Percentiles rank a stretch among this genome's conserved stretches.
These are phyloP conservation scores for Phataginus tricuspis DNA, from an alignment of 2,797 vertebrate species.

Conservation along the genomic window DNA sequence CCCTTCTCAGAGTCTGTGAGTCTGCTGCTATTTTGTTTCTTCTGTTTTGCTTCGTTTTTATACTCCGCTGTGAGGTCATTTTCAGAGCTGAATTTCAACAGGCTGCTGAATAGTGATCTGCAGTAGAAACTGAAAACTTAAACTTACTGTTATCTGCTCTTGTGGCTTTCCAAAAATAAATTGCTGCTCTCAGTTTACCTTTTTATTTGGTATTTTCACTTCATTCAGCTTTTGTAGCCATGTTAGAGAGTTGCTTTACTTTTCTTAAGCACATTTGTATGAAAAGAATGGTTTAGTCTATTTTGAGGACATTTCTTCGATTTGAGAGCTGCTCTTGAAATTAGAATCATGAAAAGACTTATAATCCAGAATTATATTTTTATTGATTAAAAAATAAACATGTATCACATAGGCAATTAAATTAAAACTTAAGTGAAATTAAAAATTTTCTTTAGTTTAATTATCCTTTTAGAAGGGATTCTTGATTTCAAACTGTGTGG, in stretches of 20 bases:
- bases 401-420: background rate
- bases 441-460: background rate
- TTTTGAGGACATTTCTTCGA: background rate
- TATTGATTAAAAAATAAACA: slow-evolving; percentile 9
- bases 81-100: background rate
- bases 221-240: slow-evolving; percentile 23
- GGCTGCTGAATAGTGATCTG: background rate
- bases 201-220: slow-evolving; percentile 44
- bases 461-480: background rate
- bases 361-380: slow-evolving; percentile 3
- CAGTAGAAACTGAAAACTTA: background rate
- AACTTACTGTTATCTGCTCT: background rate
- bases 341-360: background rate
- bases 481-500: background rate
- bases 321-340: background rate
- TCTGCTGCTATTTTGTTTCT: too few relatives aligned
- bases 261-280: background rate
- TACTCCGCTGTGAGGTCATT: background rate
- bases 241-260: background rate
- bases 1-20: too few relatives aligned
- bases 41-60: too few relatives aligned
- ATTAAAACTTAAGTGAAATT: background rate
- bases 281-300: background rate
- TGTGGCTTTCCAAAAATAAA: slow-evolving; percentile 37
- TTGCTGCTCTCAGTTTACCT: background rate